phyloP scores from a whole-genome alignment of 2,888 invertebrate species.

The Rhagophthalmus giganteus region DNA sequence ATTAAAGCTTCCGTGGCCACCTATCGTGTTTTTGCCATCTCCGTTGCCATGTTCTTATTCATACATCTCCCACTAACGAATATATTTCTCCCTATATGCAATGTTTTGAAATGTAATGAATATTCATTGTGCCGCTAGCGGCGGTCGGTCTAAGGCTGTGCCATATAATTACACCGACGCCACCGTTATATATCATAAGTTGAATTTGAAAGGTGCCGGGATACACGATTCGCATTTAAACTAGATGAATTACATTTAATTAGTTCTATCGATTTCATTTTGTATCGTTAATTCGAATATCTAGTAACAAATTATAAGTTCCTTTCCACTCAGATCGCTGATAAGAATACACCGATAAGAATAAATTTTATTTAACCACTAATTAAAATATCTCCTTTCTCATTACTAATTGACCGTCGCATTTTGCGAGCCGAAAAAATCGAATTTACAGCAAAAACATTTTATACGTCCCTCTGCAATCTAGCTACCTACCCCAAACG shows the following conservation, averaged over 20 bases:
- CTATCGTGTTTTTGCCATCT: slow-evolving; percentile 36
- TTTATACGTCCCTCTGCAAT: no score
- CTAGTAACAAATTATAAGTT: slow-evolving; percentile 18
- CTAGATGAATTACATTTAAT: slow-evolving; percentile 49
- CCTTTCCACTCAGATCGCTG: slow-evolving; percentile 8
- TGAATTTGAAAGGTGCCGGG: slow-evolving; percentile 50
- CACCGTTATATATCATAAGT: slow-evolving; percentile 50
- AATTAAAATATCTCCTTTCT: no score
- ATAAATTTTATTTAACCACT: no score
- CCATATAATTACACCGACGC: slow-evolving; percentile 50
- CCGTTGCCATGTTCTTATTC: slow-evolving; percentile 34
- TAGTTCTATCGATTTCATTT: slow-evolving; percentile 40
- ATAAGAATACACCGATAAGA: no score
- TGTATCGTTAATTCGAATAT: slow-evolving; percentile 27
- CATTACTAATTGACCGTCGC: no score
- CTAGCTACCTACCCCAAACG: no score
- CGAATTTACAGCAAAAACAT: no score
- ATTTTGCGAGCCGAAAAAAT: no score
- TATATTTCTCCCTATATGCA: slow-evolving; percentile 36
- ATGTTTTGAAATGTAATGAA: slow-evolving; percentile 50
- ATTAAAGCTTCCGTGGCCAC: slow-evolving; percentile 32
- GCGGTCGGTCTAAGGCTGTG: slow-evolving; percentile 50
- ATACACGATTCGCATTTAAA: slow-evolving; percentile 49
- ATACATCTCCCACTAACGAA: slow-evolving; percentile 38
- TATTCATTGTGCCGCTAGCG: slow-evolving; percentile 50